These are phyloP conservation scores for Epizoanthus scotinus DNA, from an alignment of 92 coral and sea anemone genomes.

Conservation along the genomic window DNA sequence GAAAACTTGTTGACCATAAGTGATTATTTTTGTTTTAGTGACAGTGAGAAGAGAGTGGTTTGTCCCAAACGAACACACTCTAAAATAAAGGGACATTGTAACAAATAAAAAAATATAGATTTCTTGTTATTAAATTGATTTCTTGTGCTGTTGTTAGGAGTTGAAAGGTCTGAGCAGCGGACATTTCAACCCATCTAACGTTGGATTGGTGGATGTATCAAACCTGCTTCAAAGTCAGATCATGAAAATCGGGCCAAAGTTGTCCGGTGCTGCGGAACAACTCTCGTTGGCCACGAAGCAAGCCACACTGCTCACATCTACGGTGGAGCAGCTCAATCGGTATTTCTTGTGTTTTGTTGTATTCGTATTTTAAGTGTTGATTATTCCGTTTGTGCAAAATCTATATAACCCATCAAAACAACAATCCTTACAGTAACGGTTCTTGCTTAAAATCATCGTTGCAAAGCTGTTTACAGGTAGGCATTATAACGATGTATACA, in stretches of 20 bases:
- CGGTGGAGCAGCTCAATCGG: constrained; percentile 68
- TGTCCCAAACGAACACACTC: too few relatives aligned
- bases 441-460: too few relatives aligned
- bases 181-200: constrained; percentile 58
- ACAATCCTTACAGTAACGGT: too few relatives aligned
- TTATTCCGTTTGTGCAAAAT: too few relatives aligned
- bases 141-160: constrained; percentile 40
- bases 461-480: too few relatives aligned
- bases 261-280: constrained; percentile 38
- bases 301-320: constrained; percentile 49
- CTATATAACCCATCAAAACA: too few relatives aligned
- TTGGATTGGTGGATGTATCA: constrained; percentile 66
- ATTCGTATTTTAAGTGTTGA: neutral
- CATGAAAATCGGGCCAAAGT: constrained; percentile 27
- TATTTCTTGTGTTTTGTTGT: constrained; percentile 24
- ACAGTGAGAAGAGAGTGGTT: too few relatives aligned
- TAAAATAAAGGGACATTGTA: too few relatives aligned
- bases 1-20: too few relatives aligned
- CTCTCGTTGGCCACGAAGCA: constrained; percentile 58
- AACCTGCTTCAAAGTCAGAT: constrained; percentile 57
- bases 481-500: too few relatives aligned
- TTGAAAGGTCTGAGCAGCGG: constrained; percentile 57
- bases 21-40: too few relatives aligned
- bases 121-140: neutral
- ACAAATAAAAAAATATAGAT: too few relatives aligned